Percentiles rank a stretch among this genome's conserved stretches.
phyloP scores from a whole-genome alignment of 2,797 vertebrate species.

The Tympanoctomys barrerae region DNA sequence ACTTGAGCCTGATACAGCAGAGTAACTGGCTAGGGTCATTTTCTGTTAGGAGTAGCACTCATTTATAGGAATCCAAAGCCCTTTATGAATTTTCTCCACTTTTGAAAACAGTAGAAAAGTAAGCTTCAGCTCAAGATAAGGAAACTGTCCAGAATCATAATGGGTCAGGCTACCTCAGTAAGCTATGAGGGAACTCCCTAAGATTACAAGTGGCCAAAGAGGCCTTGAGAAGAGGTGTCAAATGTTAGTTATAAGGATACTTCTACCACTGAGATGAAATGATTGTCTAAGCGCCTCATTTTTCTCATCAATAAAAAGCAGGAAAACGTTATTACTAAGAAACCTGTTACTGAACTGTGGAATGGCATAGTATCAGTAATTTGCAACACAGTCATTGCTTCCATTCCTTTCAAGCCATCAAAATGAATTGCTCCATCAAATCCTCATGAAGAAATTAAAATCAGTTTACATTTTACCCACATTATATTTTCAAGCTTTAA shows the following conservation, averaged over 20 bases:
- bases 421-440: slow-evolving; percentile 50
- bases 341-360: not conserved
- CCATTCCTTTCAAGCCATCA: slow-evolving; percentile 26
- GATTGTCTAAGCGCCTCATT: not conserved
- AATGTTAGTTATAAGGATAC: not conserved
- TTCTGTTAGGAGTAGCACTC: not conserved
- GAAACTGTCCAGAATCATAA: not conserved
- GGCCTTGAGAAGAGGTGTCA: not conserved
- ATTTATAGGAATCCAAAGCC: not conserved
- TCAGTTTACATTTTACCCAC: slow-evolving; percentile 10
- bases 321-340: not conserved
- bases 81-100: not conserved
- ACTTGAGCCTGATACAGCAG: not conserved
- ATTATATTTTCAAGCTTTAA: slow-evolving; percentile 54
- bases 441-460: slow-evolving; percentile 56
- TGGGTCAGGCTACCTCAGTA: not conserved
- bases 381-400: not conserved
- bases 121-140: slow-evolving; percentile 41
- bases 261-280: slow-evolving; percentile 32
- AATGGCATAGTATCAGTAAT: not conserved
- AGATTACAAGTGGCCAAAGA: no score
- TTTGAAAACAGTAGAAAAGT: not conserved
- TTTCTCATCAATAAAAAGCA: slow-evolving; percentile 18
- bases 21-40: not conserved
- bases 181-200: not conserved